Evolutionary conservation across 2,113 vertebrate genomes (phyloP).

Genomic region (Mastomys coucha): DNA sequence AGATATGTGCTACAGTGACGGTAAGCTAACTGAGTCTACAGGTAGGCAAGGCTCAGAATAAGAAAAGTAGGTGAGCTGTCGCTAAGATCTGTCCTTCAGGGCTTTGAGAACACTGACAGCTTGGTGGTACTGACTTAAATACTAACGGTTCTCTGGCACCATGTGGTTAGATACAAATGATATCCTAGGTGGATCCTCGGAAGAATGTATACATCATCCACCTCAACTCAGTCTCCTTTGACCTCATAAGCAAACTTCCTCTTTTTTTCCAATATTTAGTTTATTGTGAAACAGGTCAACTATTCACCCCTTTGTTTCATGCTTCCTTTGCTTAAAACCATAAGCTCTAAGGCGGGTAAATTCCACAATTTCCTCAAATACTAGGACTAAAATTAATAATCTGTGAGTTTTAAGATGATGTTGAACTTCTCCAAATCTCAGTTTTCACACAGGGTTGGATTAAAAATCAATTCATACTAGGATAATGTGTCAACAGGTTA

Average conservation of each 20-base stretch:
- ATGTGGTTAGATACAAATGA: too few species aligned
- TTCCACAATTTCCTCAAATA: background rate
- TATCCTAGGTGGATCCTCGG: background rate
- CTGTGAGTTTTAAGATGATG: background rate
- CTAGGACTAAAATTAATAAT: background rate
- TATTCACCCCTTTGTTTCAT: background rate
- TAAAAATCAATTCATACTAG: background rate
- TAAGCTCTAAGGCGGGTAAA: background rate
- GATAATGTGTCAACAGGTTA: background rate
- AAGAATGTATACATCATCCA: background rate
- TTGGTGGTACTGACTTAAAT: background rate
- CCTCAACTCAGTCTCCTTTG: background rate
- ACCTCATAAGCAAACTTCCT: background rate
- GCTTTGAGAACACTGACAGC: background rate
- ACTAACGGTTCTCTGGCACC: background rate
- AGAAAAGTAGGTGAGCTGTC: background rate
- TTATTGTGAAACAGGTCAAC: background rate
- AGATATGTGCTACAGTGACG: too few species aligned
- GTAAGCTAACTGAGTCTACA: background rate
- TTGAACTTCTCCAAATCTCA: background rate
- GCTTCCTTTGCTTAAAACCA: constrained; percentile 14
- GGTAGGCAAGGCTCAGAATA: background rate
- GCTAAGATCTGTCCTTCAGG: background rate
- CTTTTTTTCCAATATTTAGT: background rate
- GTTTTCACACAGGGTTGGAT: background rate